Evolutionary conservation across 2,113 vertebrate species (phyloP).

Genomic region (Chinchilla lanigera): DNA sequence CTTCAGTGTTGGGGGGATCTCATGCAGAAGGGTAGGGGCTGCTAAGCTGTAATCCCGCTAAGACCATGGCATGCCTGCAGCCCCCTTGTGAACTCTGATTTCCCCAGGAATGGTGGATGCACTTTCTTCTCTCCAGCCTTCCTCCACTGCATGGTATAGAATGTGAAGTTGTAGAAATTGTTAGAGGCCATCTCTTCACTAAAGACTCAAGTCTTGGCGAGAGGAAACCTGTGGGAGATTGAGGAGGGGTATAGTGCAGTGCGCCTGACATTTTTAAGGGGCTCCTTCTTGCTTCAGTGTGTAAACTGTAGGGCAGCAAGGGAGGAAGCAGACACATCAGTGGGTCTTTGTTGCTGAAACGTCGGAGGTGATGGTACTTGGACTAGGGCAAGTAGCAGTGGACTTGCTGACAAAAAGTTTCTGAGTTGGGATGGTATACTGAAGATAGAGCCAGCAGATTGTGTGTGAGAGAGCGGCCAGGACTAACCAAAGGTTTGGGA

Average conservation of each 20-base stretch:
- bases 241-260: not conserved
- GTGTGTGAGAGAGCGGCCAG: not conserved
- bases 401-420: not conserved
- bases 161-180: not conserved
- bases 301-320: not conserved
- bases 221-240: not conserved
- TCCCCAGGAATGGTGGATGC: not conserved
- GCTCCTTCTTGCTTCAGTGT: not conserved
- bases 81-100: not conserved
- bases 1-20: not conserved
- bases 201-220: not conserved
- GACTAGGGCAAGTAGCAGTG: not conserved
- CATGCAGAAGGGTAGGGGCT: not conserved
- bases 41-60: not conserved
- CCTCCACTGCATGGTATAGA: not conserved
- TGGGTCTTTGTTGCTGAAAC: not conserved
- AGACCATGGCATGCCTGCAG: not conserved
- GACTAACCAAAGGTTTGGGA: not conserved
- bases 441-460: not conserved
- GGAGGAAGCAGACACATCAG: too few relatives aligned
- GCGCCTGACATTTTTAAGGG: not conserved
- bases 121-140: not conserved
- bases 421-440: not conserved
- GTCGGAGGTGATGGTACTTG: not conserved
- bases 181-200: not conserved